Evolutionary conservation across 2,797 vertebrate genomes (phyloP).

Genomic region (Arnoldichthys spilopterus): DNA sequence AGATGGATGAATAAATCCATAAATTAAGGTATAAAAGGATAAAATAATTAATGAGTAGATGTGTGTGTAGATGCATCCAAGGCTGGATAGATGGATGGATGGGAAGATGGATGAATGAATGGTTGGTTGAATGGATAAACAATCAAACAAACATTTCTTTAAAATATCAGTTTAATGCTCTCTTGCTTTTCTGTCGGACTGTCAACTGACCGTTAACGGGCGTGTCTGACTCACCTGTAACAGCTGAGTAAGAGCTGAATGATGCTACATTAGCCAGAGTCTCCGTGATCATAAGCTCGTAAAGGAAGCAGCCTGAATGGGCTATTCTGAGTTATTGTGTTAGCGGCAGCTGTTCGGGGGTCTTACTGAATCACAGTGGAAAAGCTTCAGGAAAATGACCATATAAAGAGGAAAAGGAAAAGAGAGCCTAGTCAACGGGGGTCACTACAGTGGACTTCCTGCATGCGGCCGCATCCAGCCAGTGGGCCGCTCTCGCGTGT

Average conservation of each 20-base stretch:
- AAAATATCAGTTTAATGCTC: too few species aligned
- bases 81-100: neutral
- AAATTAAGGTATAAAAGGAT: neutral
- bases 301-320: conserved; percentile 34
- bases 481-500: neutral
- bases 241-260: neutral
- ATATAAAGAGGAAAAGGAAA: conserved; percentile 60
- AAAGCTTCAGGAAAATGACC: conserved; percentile 62
- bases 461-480: conserved; percentile 48
- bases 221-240: conserved; percentile 11
- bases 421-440: conserved; percentile 42
- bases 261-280: neutral
- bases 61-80: neutral
- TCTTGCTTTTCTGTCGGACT: neutral
- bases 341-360: conserved; percentile 12
- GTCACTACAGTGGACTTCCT: conserved; percentile 71
- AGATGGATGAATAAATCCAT: neutral
- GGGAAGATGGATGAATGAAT: neutral
- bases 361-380: conserved; percentile 22
- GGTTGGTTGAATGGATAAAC: neutral
- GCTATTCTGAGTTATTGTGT: conserved; percentile 23
- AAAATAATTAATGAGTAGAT: neutral
- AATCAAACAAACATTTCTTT: neutral
- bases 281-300: neutral
- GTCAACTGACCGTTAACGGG: neutral